These are phyloP conservation scores for Todiramphus chloris DNA, from an alignment of 2,113 vertebrate genomes.

Conservation along the genomic window DNA sequence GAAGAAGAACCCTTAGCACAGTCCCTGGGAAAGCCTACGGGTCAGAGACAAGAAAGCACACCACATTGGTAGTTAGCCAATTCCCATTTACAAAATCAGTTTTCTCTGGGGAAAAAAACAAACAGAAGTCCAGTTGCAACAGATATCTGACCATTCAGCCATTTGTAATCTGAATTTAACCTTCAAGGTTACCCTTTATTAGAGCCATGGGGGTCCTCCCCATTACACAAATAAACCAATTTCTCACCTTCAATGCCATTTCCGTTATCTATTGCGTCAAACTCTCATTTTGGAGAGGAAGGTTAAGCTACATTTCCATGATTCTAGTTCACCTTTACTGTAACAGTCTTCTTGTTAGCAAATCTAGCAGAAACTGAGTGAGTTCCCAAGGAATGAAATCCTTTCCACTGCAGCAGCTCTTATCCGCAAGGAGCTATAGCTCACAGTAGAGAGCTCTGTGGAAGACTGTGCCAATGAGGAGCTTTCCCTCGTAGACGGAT, in stretches of 20 bases:
- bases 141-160: neutral
- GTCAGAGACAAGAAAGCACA: neutral
- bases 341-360: neutral
- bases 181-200: neutral
- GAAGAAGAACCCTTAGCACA: neutral
- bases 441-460: slow-evolving; percentile 89
- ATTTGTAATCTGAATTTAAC: neutral
- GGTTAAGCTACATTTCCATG: neutral
- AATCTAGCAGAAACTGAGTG: neutral
- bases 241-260: neutral
- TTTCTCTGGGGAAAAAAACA: neutral
- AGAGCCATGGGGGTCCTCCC: neutral
- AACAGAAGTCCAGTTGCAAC: neutral
- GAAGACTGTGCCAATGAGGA: slow-evolving; percentile 89
- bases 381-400: neutral
- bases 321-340: neutral
- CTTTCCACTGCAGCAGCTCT: neutral
- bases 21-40: neutral
- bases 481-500: slow-evolving; percentile 71
- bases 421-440: slow-evolving; percentile 9
- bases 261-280: neutral
- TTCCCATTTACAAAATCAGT: neutral
- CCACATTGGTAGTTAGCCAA: neutral
- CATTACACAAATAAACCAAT: neutral
- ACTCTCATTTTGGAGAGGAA: neutral